Evolutionary conservation across 1,140 invertebrate genomes (phyloP).

Genomic region (Nomia melanderi): DNA sequence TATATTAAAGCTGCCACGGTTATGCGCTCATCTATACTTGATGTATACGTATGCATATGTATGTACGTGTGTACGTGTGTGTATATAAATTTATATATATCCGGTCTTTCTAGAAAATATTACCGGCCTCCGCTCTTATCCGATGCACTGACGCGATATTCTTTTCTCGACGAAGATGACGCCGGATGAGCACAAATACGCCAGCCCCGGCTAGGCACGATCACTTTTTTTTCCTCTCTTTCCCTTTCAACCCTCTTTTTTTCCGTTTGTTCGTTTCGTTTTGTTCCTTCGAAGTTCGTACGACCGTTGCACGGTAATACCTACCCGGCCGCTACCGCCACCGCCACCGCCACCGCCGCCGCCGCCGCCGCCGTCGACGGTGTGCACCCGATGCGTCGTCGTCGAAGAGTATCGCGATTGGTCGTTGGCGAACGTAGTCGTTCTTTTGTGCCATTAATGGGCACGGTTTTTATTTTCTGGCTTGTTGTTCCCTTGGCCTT

Average conservation of each 20-base stretch:
- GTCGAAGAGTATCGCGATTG: background rate
- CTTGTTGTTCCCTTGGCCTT: background rate
- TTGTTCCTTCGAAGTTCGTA: background rate
- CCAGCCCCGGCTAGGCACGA: conserved; percentile 6
- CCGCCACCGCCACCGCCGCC: no score
- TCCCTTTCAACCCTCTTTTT: background rate
- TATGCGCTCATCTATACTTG: conserved; percentile 38
- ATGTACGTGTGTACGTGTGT: conserved; percentile 10
- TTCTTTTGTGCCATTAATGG: background rate
- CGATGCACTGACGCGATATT: conserved; percentile 52
- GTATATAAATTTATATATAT: conserved; percentile 27
- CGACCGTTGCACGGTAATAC: conserved; percentile 1
- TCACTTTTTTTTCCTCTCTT: background rate
- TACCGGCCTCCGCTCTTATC: conserved; percentile 45
- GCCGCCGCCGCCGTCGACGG: no score
- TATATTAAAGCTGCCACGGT: conserved; percentile 75
- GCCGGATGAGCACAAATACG: conserved; percentile 41
- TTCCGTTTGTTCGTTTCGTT: background rate
- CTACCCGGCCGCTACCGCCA: background rate
- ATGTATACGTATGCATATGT: conserved; percentile 28
- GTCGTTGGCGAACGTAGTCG: background rate
- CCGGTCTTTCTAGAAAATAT: conserved; percentile 66
- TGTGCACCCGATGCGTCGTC: no score
- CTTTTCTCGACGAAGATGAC: conserved; percentile 51
- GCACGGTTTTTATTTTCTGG: background rate